Base-by-base conservation (phyloP, 1,140 invertebrate species). In the Ectropis grisescens region DNA sequence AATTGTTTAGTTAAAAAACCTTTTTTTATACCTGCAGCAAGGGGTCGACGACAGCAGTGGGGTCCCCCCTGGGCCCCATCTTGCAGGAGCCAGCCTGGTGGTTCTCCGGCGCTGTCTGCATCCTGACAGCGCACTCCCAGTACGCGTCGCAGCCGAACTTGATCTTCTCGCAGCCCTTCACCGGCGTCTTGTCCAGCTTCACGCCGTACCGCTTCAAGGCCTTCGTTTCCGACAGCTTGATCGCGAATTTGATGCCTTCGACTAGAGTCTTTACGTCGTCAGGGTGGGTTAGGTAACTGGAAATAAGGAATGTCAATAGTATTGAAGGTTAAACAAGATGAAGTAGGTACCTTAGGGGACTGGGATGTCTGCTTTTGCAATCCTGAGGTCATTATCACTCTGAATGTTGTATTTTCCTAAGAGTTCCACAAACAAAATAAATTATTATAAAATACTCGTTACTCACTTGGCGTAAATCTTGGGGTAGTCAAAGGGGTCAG, bases 51-150 rank as follows among this genome's bases (percentile, higher is more conserved):
- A 93, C 91, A 0, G 91, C 87, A 8, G 80, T 56, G 0, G 85
- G 84, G 62, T 93, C 91, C 0, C 84, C 82, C 0, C 79, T 40
- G 0, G 88, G 86, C 0, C 92, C 92, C 92, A 95, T 94, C 71
- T 87, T 90, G 62, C 91, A 93, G 4, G 90, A 91, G 2, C 91
- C 92, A 0, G 90, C 91, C 67, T 94, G 93, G 75, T 95, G 93
- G 58, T 94, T 94, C 69, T 95, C 91, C 1, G 91, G 89, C 0
- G 88, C 89, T 0, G 93, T 94, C 13, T 90, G 87, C 50, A 88
- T 85, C 30, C 88, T 82, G 1, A 92, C 85, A 0, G 92, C 91
- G 49, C 93, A 95, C 58, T 90, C 86, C 90, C 93, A 93, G 65
- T 93, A 94, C 0, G 86, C 87, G 59, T 94, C 91, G 33, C 87